Percentiles rank a stretch among this genome's conserved stretches.
These are phyloP conservation scores for Malacoctenus gilli DNA, from an alignment of 2,797 vertebrate genomes.

Conservation along the genomic window DNA sequence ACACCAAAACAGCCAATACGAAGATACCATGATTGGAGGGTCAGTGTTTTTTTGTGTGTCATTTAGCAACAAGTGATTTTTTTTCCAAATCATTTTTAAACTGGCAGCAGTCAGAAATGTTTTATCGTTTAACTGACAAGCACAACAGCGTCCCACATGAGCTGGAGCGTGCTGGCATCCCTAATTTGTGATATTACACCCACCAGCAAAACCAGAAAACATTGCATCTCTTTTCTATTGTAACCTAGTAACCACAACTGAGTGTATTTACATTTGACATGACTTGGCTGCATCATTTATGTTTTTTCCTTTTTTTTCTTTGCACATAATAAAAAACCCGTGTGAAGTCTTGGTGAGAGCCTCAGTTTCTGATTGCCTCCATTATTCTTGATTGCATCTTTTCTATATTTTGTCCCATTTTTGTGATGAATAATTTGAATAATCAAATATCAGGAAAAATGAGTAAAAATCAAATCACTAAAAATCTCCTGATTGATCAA, in stretches of 20 bases:
- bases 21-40: too few species aligned
- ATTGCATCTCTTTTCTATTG: too few species aligned
- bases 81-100: slow-evolving; percentile 28
- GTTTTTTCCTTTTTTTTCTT: slow-evolving; percentile 4
- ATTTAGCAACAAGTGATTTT: slow-evolving; percentile 42
- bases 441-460: too few species aligned
- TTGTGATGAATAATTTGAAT: background rate
- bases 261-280: slow-evolving; percentile 3
- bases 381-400: background rate
- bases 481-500: too few species aligned
- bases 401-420: too few species aligned
- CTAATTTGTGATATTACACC: slow-evolving; percentile 18
- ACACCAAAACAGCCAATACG: too few species aligned
- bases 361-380: background rate
- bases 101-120: slow-evolving; percentile 22
- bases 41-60: too few species aligned
- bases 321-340: slow-evolving; percentile 4
- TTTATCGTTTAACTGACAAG: slow-evolving; percentile 27
- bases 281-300: slow-evolving; percentile 9
- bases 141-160: slow-evolving; percentile 37
- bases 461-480: too few species aligned
- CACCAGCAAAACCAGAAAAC: slow-evolving; percentile 15
- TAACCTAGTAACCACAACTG: slow-evolving; percentile 13
- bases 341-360: background rate
- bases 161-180: slow-evolving; percentile 38